Evolutionary conservation across 1,140 invertebrate species (phyloP), one percentile per base, ranked within the genome.

Genomic region (Drosophila seguyi): DNA sequence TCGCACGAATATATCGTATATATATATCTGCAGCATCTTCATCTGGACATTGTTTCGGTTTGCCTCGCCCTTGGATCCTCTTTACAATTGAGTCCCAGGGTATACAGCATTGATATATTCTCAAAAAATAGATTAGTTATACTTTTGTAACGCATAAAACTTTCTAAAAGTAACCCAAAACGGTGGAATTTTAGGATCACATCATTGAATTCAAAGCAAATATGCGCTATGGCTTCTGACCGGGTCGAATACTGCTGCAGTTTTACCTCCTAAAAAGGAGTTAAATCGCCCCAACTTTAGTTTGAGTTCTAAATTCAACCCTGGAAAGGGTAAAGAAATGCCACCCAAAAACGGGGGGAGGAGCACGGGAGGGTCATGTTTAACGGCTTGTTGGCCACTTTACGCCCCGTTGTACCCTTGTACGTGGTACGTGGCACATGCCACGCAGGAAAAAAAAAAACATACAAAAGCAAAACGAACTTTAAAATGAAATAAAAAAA

Each of bases 341-440:
- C 20, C 18, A 18, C 4, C 18, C 27, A 13, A 36, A 11, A 16
- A 6, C 22, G 47, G 42, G 14, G 75, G 65, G 61, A 38, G 13
- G 50, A n/a, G n/a, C n/a, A n/a, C n/a, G 6, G 25, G 25, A 25
- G n/a, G n/a, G n/a, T n/a, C 29, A 65, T 65, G 73, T 79, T 86
- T 87, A 87, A 87, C 84, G 84, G 80, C 73, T 88, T 88, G 84
- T 88, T 88, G 85, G 73, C 77, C 85, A 87, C 83, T 88, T 87
- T 84, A 80, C 80, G 84, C 76, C 63, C 53, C 76, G 48, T 71
- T 88, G 57, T 83, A 72, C 52, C 76, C 52, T 39, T 52, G 45
- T 39, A 52, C 56, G 63, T 38, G 29, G 69, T 27, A 50, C 36
- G 7, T 18, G 39, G 34, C 11, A 48, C 38, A 48, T 34, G 18